phyloP scores from a whole-genome alignment of 2,113 vertebrate species.

The Pseudonaja textilis region DNA sequence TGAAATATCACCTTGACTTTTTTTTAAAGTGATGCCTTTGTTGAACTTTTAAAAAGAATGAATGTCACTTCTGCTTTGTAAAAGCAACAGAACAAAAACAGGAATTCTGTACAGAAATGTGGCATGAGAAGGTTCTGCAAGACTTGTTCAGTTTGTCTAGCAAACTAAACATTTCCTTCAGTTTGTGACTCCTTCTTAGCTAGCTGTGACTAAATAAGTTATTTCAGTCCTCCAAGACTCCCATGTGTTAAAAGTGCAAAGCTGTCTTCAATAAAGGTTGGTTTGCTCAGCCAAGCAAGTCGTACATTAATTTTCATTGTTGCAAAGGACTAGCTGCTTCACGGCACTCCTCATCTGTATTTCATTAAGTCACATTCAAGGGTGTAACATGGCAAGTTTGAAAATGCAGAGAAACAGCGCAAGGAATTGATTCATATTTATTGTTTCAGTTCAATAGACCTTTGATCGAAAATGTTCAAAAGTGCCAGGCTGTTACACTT shows the following conservation, averaged over 20 bases:
- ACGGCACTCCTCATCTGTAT: slow-evolving; percentile 45
- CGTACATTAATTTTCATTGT: slow-evolving; percentile 47
- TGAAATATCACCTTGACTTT: background rate
- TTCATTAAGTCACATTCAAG: slow-evolving; percentile 50
- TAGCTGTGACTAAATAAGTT: slow-evolving; percentile 37
- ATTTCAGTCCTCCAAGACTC: slow-evolving; percentile 33
- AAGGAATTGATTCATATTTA: slow-evolving; percentile 64
- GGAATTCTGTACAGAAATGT: background rate
- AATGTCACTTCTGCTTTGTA: background rate
- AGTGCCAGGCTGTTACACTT: slow-evolving; percentile 45
- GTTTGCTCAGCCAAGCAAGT: background rate
- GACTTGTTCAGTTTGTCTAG: background rate
- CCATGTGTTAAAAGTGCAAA: slow-evolving; percentile 38
- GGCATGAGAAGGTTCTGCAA: background rate
- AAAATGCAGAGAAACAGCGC: slow-evolving; percentile 56
- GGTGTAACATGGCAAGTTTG: slow-evolving; percentile 48
- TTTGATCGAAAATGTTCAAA: slow-evolving; percentile 65
- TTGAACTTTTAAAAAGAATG: background rate
- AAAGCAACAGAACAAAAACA: background rate
- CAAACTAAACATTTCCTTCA: background rate
- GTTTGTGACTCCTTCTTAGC: slow-evolving; percentile 4
- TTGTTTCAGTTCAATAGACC: slow-evolving; percentile 66
- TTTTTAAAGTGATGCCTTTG: background rate
- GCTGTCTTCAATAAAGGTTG: slow-evolving; percentile 46
- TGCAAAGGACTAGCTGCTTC: slow-evolving; percentile 49